Conservation (phyloP, 2,113 vertebrate species). For the Rhea pennata region DNA sequence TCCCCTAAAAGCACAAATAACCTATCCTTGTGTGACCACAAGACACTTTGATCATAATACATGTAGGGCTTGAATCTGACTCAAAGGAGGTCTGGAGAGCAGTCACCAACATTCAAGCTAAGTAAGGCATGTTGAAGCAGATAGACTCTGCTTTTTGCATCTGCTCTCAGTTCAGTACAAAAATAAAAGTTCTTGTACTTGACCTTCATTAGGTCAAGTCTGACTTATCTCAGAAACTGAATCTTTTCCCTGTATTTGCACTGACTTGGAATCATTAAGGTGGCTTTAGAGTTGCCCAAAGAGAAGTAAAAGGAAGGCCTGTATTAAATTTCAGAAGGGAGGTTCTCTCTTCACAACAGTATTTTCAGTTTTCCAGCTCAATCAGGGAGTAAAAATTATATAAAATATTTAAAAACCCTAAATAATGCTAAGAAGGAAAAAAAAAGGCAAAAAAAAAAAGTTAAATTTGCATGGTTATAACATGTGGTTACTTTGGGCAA, state of each 20-base stretch:
- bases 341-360: neutral
- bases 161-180: neutral
- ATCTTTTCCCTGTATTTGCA: neutral
- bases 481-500: neutral
- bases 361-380: neutral
- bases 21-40: neutral
- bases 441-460: neutral
- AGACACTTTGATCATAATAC: accelerated
- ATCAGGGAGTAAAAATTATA: neutral
- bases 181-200: neutral
- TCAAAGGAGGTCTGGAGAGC: neutral
- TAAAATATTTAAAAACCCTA: neutral
- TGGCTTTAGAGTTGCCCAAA: neutral
- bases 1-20: neutral
- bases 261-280: neutral
- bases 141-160: neutral
- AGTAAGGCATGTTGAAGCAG: neutral
- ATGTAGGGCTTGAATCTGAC: neutral
- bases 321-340: neutral
- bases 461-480: neutral
- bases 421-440: neutral
- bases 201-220: accelerated
- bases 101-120: neutral
- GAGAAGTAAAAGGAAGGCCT: neutral
- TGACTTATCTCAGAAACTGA: neutral